Conservation (phyloP, 2,888 invertebrate species). For the Drosophila colorata region DNA sequence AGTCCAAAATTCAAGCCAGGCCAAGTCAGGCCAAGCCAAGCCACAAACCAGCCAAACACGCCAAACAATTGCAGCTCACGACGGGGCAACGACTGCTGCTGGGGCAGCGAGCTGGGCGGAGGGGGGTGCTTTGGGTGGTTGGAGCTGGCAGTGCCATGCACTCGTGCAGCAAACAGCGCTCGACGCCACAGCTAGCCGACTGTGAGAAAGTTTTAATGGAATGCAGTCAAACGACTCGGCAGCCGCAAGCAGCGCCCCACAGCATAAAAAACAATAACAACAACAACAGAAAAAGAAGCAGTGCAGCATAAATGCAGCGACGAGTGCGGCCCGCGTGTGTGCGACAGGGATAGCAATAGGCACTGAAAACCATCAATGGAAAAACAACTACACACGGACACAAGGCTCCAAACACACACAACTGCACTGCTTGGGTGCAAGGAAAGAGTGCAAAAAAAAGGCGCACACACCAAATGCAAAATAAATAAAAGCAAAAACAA, state of each 20-base stretch:
- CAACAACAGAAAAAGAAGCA: conserved; percentile 58
- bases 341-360: conserved; percentile 57
- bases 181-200: conserved; percentile 57
- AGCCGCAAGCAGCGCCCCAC: conserved; percentile 58
- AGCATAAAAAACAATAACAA: conserved; percentile 44
- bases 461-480: conserved; percentile 52
- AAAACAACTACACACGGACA: conserved; percentile 67
- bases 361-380: conserved; percentile 81
- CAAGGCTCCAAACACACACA: conserved; percentile 21
- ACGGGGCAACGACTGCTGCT: conserved; percentile 48
- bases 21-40: conserved; percentile 32
- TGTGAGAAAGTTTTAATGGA: conserved; percentile 86
- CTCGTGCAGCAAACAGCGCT: conserved; percentile 32
- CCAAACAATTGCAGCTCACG: conserved; percentile 74
- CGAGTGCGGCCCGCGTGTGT: conserved; percentile 22
- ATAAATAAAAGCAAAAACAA: conserved; percentile 54
- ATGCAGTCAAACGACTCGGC: conserved; percentile 84
- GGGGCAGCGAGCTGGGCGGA: not conserved
- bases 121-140: not conserved
- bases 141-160: conserved; percentile 46
- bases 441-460: conserved; percentile 51
- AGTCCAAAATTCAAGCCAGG: conserved; percentile 64
- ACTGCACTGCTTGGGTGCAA: conserved; percentile 48
- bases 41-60: conserved; percentile 76
- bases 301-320: conserved; percentile 68